A percentile compares a stretch with the other conserved stretches of the same genome.
phyloP scores from a whole-genome alignment of 2,888 invertebrate species.

The Lasioglossum lativentre region DNA sequence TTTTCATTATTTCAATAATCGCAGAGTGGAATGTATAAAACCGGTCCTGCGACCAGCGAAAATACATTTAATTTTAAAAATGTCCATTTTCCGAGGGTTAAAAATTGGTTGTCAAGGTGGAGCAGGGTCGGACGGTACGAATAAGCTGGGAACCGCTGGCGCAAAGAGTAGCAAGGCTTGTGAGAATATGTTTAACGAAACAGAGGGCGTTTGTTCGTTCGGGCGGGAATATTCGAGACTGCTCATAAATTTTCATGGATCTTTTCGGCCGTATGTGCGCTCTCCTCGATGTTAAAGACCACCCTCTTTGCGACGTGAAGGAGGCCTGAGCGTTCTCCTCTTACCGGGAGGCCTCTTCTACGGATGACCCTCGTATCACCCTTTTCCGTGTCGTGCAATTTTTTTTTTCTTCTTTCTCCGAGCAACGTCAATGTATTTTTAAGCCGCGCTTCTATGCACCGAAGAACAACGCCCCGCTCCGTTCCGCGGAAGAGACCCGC shows the following conservation, averaged over 20 bases:
- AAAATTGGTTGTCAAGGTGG: background rate
- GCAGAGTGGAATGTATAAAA: background rate
- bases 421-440: slow-evolving; percentile 55
- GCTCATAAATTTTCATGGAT: slow-evolving; percentile 76
- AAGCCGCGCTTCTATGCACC: slow-evolving; percentile 23
- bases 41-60: background rate
- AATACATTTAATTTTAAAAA: background rate
- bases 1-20: background rate
- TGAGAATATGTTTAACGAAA: slow-evolving; percentile 27
- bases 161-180: background rate
- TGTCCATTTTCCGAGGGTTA: background rate
- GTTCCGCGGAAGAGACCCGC: background rate
- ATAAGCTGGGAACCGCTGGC: background rate
- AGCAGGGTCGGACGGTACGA: background rate
- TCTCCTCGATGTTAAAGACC: slow-evolving; percentile 61
- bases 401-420: slow-evolving; percentile 17
- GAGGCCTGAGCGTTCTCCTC: slow-evolving; percentile 45
- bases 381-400: slow-evolving; percentile 36
- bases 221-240: slow-evolving; percentile 65
- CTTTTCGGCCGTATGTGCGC: slow-evolving; percentile 42
- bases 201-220: slow-evolving; percentile 3
- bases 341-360: slow-evolving; percentile 40
- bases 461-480: slow-evolving; percentile 20
- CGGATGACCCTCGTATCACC: slow-evolving; percentile 48
- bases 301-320: slow-evolving; percentile 48